A percentile compares a stretch with the other conserved stretches of the same genome.
phyloP scores from a whole-genome alignment of 2,113 vertebrate species.

The Chitala chitala region DNA sequence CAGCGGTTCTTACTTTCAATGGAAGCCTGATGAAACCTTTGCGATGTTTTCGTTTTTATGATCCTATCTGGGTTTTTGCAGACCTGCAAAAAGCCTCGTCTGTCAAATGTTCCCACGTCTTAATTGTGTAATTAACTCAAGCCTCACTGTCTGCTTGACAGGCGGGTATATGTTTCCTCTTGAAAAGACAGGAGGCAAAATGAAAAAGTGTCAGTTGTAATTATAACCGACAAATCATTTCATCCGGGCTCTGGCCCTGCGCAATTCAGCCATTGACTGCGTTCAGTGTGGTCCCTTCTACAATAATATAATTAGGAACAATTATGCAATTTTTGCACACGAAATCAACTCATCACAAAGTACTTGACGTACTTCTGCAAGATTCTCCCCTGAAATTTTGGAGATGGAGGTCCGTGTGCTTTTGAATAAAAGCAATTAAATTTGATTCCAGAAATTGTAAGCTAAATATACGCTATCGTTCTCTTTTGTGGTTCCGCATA shows the following conservation, averaged over 20 bases:
- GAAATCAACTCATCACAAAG: neutral
- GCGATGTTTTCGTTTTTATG: neutral
- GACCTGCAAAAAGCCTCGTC: neutral
- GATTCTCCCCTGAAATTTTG: neutral
- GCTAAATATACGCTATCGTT: constrained; percentile 19
- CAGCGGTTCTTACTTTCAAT: neutral
- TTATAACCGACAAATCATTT: constrained; percentile 26
- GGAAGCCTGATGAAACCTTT: neutral
- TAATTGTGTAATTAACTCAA: constrained; percentile 51
- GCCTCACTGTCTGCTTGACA: constrained; percentile 38
- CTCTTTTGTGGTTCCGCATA: neutral
- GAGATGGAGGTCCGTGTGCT: neutral
- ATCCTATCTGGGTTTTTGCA: neutral
- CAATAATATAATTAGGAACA: constrained; percentile 13
- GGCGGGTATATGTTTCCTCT: constrained; percentile 26
- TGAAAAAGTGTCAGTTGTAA: constrained; percentile 17
- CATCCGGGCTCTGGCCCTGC: neutral
- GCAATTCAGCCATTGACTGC: constrained; percentile 18
- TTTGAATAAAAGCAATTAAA: constrained; percentile 16
- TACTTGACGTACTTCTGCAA: neutral
- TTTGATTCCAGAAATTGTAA: constrained; percentile 12
- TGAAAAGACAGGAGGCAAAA: neutral
- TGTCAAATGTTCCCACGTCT: constrained; percentile 16
- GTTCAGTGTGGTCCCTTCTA: constrained; percentile 16
- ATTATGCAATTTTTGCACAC: constrained; percentile 13